Evolutionary conservation across 2,113 vertebrate species (phyloP).

Genomic region (Tachuris rubrigastra): DNA sequence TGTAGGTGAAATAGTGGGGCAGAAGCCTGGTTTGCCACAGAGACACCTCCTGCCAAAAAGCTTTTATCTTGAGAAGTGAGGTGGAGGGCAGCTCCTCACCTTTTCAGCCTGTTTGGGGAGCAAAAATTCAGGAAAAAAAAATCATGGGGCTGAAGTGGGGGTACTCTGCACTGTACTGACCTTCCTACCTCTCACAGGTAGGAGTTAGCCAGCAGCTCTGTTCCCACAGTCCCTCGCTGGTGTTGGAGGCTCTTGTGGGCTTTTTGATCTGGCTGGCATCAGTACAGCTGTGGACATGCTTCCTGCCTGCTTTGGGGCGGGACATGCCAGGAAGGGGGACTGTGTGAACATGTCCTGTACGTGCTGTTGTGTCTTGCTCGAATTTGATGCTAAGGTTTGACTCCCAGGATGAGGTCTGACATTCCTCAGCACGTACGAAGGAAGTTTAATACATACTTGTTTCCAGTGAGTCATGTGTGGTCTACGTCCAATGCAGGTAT

Average conservation of each 20-base stretch:
- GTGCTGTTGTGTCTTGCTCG: not conserved
- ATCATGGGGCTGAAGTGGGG: not conserved
- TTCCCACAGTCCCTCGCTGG: rapidly evolving
- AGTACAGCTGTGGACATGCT: not conserved
- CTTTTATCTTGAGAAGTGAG: not conserved
- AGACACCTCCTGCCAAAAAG: not conserved
- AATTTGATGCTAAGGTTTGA: not conserved
- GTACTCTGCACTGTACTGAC: not conserved
- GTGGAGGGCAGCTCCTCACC: not conserved
- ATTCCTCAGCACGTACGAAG: not conserved
- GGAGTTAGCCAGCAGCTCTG: not conserved
- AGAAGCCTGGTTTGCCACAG: not conserved
- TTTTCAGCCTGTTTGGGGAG: not conserved
- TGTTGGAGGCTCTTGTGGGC: not conserved
- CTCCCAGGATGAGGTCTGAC: not conserved
- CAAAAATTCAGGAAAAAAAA: not conserved
- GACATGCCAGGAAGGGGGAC: not conserved
- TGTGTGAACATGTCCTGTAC: not conserved
- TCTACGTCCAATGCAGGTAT: not conserved
- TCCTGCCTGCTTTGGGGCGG: not conserved
- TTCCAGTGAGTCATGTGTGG: not conserved
- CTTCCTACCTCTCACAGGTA: not conserved
- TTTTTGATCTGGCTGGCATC: not conserved
- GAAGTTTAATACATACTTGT: not conserved
- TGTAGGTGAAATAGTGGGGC: not conserved